These are phyloP conservation scores for Brachynemurus nebulosus DNA, from an alignment of 2,888 invertebrate genomes.

Conservation along the genomic window DNA sequence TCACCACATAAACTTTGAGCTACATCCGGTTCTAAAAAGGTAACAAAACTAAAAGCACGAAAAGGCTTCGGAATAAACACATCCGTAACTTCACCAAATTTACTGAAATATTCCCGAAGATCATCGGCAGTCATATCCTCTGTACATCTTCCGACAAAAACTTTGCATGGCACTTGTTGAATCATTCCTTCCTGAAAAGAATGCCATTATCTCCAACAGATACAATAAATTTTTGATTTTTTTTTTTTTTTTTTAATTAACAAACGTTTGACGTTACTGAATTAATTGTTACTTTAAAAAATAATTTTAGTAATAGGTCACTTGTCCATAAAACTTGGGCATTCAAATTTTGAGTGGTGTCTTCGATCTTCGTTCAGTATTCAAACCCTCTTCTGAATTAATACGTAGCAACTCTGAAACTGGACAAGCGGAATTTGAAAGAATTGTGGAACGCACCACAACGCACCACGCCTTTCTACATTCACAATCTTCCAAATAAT, in stretches of 20 bases:
- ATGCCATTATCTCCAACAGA: neutral
- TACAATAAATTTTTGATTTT: no score
- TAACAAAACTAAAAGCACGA: constrained; percentile 68
- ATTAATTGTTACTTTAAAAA: no score
- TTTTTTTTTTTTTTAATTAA: no score
- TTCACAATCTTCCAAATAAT: neutral
- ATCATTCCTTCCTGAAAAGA: constrained; percentile 41
- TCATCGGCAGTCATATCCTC: constrained; percentile 67
- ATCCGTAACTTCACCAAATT: constrained; percentile 73
- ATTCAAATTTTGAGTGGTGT: no score
- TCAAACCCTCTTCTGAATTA: no score
- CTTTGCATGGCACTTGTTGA: constrained; percentile 56
- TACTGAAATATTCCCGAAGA: constrained; percentile 60
- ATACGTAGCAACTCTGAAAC: neutral
- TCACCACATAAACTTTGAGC: constrained; percentile 60
- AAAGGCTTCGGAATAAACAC: constrained; percentile 83
- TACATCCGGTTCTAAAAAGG: constrained; percentile 66
- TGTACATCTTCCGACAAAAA: constrained; percentile 73
- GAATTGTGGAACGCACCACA: neutral
- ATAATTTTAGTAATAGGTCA: no score
- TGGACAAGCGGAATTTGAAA: constrained; percentile 1
- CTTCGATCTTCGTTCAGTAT: no score
- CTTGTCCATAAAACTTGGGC: no score
- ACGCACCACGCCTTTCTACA: constrained; percentile 1
- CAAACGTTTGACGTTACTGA: no score